Conservation (phyloP, 2,797 vertebrate genomes). For the Enteromius anoplus region DNA sequence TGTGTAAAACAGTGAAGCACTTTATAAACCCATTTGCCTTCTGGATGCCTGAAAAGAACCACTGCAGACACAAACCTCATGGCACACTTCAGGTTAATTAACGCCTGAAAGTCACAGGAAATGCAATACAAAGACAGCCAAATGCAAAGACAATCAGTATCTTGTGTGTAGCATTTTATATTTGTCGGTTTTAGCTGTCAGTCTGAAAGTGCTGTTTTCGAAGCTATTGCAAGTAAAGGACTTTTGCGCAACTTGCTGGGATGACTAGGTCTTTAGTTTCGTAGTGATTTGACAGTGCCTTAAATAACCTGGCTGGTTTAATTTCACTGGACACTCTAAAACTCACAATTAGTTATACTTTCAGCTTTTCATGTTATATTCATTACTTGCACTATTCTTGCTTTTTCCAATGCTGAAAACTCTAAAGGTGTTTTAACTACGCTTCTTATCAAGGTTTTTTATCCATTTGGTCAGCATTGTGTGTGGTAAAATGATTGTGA, state of each 20-base stretch:
- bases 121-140: conserved; percentile 19
- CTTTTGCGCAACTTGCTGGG: neutral
- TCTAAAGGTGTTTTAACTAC: neutral
- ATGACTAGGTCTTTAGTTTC: conserved; percentile 16
- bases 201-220: neutral
- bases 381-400: conserved; percentile 35
- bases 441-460: conserved; percentile 1
- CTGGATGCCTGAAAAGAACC: conserved; percentile 9
- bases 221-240: neutral
- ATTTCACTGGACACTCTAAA: neutral
- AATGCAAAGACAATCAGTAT: conserved; percentile 12
- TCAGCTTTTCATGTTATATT: neutral
- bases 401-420: neutral
- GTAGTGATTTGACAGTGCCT: conserved; percentile 24
- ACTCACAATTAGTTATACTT: conserved; percentile 3
- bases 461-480: conserved; percentile 15
- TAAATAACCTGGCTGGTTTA: neutral
- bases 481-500: conserved; percentile 9
- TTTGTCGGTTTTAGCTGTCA: conserved; percentile 18
- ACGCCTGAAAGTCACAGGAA: neutral
- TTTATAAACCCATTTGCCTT: conserved; percentile 51
- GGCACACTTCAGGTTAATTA: conserved; percentile 14
- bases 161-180: conserved; percentile 14
- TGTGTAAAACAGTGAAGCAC: conserved; percentile 49
- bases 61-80: conserved; percentile 8